Percentiles rank a stretch among this genome's conserved stretches.
Evolutionary conservation across 1,140 invertebrate species (phyloP).

Genomic region (Drosophila equinoxialis): DNA sequence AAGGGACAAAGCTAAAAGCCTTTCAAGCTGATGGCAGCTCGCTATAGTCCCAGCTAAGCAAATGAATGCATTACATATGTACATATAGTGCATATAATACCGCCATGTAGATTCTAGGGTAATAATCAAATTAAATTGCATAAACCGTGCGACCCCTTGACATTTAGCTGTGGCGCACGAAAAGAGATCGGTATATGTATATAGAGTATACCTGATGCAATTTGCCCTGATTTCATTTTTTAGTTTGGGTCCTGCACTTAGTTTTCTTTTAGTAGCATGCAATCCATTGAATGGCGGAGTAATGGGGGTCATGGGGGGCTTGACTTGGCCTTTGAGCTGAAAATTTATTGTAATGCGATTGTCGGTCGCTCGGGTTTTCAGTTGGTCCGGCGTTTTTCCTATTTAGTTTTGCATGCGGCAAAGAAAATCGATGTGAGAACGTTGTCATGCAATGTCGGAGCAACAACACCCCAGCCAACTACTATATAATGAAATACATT

Average conservation of each 20-base stretch:
- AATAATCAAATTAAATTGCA: constrained; percentile 76
- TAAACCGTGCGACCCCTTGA: constrained; percentile 55
- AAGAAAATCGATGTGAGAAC: constrained; percentile 67
- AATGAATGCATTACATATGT: constrained; percentile 66
- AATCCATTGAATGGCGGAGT: constrained; percentile 21
- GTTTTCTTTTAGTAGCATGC: constrained; percentile 49
- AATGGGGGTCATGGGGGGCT: background rate
- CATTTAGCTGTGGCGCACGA: constrained; percentile 35
- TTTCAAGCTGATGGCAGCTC: constrained; percentile 11
- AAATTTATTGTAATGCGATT: constrained; percentile 79
- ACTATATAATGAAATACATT: constrained; percentile 41
- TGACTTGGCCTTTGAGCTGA: constrained; percentile 52
- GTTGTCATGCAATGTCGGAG: constrained; percentile 61
- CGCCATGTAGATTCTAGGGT: constrained; percentile 33
- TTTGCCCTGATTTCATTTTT: constrained; percentile 48
- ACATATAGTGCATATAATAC: constrained; percentile 16
- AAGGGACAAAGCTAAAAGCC: constrained; percentile 59
- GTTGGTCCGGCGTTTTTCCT: constrained; percentile 19
- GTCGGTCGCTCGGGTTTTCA: constrained; percentile 38
- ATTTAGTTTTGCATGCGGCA: constrained; percentile 34
- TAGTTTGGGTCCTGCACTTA: constrained; percentile 41
- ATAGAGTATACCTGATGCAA: background rate
- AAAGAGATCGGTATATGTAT: constrained; percentile 6
- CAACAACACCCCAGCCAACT: background rate
- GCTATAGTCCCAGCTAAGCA: constrained; percentile 43